Evolutionary conservation across 1,140 invertebrate genomes (phyloP), one percentile per base, ranked within the genome.

Genomic region (Drosophila sulfurigaster): DNA sequence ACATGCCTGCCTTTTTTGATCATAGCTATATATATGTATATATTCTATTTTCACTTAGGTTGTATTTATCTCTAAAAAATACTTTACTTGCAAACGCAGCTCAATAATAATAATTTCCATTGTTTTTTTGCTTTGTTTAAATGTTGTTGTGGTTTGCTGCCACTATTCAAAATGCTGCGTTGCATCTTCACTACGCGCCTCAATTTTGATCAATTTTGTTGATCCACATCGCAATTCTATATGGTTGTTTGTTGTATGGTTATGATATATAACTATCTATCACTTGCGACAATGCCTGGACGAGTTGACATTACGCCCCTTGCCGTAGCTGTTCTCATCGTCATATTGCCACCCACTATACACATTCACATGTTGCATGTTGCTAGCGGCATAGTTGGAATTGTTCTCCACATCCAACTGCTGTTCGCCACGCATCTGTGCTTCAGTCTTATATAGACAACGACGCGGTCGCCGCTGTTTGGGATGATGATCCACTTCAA

Each of bases 401-500:
- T 88, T 91, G 69, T 91, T 91, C 52, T 86, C 87, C 59, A 86
- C 82, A 67, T 91, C 78, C 57, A 38, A 10, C 35, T 38, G 35
- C 35, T 78, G 71, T 35, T 70, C 76, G 62, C 76, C 66, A 57
- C 57, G 68, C 48, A 75, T 71, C 38, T 75, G 48, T 69, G 69
- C 48, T 71, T 92, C 91, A 92, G 91, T 92, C 91, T 92, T 91
- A 79, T 89, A 77, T 54, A 92, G 78, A 69, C 87, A 89, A 68
- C 91, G 91, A 67, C 91, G 82, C 15, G 85, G 78, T 5, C 81
- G 80, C 46, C 90, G 82, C 74, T 75, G 76, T 57, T 75, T 85
- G 45, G 63, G 41, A 74, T 67, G 41, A 49, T 71, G n/a, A 30
- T 56, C 63, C 48, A 56, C 51, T 32, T 45, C 60, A 63, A 51